Conservation (phyloP, 2,888 invertebrate genomes). For the Creontiades dilutus region DNA sequence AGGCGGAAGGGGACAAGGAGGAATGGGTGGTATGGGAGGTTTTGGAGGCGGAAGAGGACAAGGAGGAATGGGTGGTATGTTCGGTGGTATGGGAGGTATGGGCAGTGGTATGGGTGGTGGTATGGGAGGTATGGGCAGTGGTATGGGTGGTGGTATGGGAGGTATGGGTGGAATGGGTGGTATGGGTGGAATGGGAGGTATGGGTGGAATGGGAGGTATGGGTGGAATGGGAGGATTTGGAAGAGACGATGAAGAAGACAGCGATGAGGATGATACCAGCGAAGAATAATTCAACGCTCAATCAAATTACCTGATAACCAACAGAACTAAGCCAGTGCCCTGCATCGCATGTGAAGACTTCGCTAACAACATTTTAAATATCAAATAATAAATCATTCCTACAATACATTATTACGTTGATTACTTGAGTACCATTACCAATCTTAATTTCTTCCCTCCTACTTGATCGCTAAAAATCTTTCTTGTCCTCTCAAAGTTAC, state of each 20-base stretch:
- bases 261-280: not conserved
- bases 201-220: not conserved
- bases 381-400: too few species aligned
- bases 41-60: not conserved
- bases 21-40: not conserved
- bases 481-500: too few species aligned
- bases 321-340: too few species aligned
- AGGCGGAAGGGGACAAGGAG: conserved; percentile 3
- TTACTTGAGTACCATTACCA: too few species aligned
- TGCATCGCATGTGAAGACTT: too few species aligned
- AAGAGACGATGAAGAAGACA: not conserved
- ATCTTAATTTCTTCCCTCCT: too few species aligned
- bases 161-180: not conserved
- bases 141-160: conserved; percentile 41
- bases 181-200: conserved; percentile 31
- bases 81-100: conserved; percentile 74
- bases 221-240: too few species aligned
- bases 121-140: conserved; percentile 67
- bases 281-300: too few species aligned
- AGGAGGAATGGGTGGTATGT: conserved; percentile 75
- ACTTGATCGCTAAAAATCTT: too few species aligned
- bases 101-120: conserved; percentile 75
- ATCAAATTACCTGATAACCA: too few species aligned
- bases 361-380: too few species aligned
- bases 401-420: too few species aligned